Evolutionary conservation across 2,888 invertebrate species (phyloP).

Genomic region (Sisyra terminalis): DNA sequence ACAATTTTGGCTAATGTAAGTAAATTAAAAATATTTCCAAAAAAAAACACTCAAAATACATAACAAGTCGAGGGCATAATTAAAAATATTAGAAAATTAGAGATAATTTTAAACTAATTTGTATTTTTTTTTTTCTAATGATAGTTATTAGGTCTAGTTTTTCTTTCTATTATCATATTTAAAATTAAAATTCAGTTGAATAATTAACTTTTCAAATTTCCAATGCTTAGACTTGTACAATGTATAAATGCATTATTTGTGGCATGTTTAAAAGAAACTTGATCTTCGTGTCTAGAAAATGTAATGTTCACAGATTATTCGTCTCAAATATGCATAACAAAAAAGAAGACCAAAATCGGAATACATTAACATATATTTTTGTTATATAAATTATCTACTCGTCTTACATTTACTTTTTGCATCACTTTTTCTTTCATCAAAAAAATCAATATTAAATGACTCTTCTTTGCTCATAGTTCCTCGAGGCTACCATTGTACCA

Average conservation of each 20-base stretch:
- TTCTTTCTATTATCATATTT: slow-evolving; percentile 3
- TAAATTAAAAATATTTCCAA: slow-evolving; percentile 9
- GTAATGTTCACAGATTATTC: no score
- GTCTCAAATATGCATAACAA: no score
- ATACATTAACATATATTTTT: neutral
- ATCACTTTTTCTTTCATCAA: neutral
- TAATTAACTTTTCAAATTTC: no score
- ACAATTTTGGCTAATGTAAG: slow-evolving; percentile 58
- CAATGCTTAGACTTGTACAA: no score
- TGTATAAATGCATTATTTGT: no score
- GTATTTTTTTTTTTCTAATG: neutral
- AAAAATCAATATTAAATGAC: neutral
- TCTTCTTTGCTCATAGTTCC: slow-evolving; percentile 35
- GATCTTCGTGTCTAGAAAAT: no score
- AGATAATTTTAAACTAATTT: neutral
- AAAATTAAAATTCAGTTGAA: no score
- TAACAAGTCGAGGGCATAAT: slow-evolving; percentile 12
- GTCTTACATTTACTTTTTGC: neutral
- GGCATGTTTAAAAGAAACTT: no score
- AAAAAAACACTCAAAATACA: neutral
- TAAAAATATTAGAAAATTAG: no score
- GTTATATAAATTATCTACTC: neutral
- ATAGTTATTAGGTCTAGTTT: neutral
- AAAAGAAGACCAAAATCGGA: neutral
- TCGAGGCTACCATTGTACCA: slow-evolving; percentile 55